These are phyloP conservation scores for Petrocephalus schoutedeni DNA, from an alignment of 2,797 vertebrate genomes.

Conservation along the genomic window DNA sequence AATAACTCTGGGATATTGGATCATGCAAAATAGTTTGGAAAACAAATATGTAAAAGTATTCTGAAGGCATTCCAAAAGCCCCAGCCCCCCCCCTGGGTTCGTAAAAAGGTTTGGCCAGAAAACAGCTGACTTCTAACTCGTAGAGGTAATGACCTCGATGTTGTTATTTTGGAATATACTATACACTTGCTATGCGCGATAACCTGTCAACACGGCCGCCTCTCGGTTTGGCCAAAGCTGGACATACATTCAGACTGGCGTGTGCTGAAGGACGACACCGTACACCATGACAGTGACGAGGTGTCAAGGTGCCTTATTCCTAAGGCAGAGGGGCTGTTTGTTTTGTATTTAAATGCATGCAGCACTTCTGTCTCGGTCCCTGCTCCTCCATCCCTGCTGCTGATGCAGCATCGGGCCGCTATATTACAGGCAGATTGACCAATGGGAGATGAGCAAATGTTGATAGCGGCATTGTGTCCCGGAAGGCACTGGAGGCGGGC, in stretches of 20 bases:
- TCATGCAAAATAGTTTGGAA: not conserved
- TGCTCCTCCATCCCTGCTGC: not conserved
- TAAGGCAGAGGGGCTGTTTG: not conserved
- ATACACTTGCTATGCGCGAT: not conserved
- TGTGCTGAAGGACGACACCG: not conserved
- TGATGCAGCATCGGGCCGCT: constrained; percentile 52
- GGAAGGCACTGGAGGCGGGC: constrained; percentile 13
- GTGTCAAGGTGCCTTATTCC: not conserved
- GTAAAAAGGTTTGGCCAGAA: not conserved
- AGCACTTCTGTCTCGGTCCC: not conserved
- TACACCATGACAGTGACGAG: not conserved
- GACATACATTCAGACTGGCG: not conserved
- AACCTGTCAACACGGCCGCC: not conserved
- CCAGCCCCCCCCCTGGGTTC: not conserved
- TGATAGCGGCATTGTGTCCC: constrained; percentile 20
- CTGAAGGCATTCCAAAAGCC: not conserved
- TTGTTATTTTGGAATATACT: not conserved
- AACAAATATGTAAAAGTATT: not conserved
- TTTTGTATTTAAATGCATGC: not conserved
- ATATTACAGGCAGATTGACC: constrained; percentile 61
- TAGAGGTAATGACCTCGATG: not conserved
- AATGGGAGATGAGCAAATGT: constrained; percentile 57
- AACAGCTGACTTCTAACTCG: not conserved
- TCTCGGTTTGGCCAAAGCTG: not conserved
- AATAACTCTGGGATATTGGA: not conserved